phyloP scores from a whole-genome alignment of 1,140 invertebrate genomes.

The Heterodera carotae region DNA sequence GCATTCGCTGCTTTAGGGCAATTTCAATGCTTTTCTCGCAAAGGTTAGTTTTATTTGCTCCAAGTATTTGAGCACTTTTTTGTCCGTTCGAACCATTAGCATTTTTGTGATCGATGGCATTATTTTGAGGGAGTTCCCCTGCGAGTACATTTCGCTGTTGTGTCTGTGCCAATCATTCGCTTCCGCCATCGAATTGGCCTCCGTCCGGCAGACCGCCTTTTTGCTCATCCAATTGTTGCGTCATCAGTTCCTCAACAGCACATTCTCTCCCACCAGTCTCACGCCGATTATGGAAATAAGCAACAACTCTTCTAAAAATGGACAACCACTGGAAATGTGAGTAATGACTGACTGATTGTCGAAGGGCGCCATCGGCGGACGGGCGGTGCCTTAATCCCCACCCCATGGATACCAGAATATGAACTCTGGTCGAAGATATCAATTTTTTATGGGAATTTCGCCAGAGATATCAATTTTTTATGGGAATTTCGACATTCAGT shows the following conservation, averaged over 20 bases:
- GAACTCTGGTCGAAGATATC: too few relatives aligned
- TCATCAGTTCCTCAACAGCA: conserved; percentile 83
- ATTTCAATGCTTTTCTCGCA: conserved; percentile 92
- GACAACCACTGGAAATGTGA: background rate
- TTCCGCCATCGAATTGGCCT: conserved; percentile 74
- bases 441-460: too few relatives aligned
- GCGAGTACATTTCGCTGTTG: conserved; percentile 94
- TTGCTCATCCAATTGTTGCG: conserved; percentile 90
- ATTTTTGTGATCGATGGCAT: too few relatives aligned
- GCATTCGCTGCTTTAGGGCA: conserved; percentile 91
- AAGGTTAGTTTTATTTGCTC: conserved; percentile 71
- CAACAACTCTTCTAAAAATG: background rate
- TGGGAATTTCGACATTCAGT: too few relatives aligned
- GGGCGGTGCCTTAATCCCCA: too few relatives aligned
- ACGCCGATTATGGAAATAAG: conserved; percentile 2
- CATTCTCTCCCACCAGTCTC: conserved; percentile 36
- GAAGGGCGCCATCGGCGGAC: too few relatives aligned
- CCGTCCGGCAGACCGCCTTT: conserved; percentile 77
- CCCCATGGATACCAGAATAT: too few relatives aligned
- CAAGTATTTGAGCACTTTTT: conserved; percentile 14
- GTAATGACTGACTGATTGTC: too few relatives aligned
- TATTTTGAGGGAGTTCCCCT: conserved; percentile 86
- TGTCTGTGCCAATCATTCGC: conserved; percentile 94
- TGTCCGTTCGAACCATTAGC: too few relatives aligned
- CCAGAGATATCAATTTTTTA: too few relatives aligned